Conservation (phyloP, 2,888 invertebrate species). For the Tenthredo livida region DNA sequence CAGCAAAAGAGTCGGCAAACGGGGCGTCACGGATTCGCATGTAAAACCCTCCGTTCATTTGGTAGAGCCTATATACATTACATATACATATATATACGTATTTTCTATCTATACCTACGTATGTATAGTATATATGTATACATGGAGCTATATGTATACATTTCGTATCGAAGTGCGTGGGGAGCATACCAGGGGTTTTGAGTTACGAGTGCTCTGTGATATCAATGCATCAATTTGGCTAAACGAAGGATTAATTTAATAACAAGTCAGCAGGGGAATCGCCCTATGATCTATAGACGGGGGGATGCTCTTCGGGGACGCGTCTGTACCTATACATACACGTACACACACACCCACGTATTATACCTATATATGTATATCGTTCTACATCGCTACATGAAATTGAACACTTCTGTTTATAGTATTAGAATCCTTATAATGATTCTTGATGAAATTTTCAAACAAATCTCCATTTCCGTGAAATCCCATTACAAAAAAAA, state of each 20-base stretch:
- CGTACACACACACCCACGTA: neutral
- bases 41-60: slow-evolving; percentile 52
- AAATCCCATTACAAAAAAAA: neutral
- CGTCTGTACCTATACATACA: slow-evolving; percentile 20
- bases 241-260: slow-evolving; percentile 79
- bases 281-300: slow-evolving; percentile 72
- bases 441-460: neutral
- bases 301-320: slow-evolving; percentile 58
- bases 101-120: neutral
- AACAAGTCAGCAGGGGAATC: slow-evolving; percentile 76
- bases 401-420: slow-evolving; percentile 15
- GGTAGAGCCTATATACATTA: slow-evolving; percentile 34
- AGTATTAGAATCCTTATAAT: neutral
- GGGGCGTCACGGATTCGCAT: slow-evolving; percentile 58
- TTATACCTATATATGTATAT: neutral
- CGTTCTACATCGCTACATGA: neutral
- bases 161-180: slow-evolving; percentile 27
- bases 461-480: neutral
- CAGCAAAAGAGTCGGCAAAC: slow-evolving; percentile 61
- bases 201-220: slow-evolving; percentile 78
- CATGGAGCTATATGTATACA: slow-evolving; percentile 43
- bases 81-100: neutral
- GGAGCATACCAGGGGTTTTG: slow-evolving; percentile 67
- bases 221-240: slow-evolving; percentile 78
- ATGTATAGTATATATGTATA: slow-evolving; percentile 39